Base-by-base conservation (phyloP, 2,113 vertebrate species). In the Etheostoma cragini region DNA sequence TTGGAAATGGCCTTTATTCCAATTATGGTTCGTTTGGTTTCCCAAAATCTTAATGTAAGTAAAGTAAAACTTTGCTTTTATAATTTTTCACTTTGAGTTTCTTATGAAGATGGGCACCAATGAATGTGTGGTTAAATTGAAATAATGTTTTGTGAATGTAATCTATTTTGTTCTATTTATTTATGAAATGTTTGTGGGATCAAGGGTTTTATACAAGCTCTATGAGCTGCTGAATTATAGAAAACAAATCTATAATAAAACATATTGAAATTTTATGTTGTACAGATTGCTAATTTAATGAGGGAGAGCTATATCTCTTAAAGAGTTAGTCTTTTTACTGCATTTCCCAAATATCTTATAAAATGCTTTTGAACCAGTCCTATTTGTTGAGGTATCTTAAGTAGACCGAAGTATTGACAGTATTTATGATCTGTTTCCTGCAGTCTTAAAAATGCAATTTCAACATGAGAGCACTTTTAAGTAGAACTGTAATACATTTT, bases 131-230 rank as follows among this genome's bases (percentile, higher is more conserved):
- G 70, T 67, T 67, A 63, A 64, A 42, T 49, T 62, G 66, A 17
- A 67, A 74, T 45, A 49, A 38, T 38, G 53, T 80, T 15, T 56
- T 66, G 46, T 83, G 38, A 78, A 79, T 77, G 38, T 83, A 21
- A 45, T 90, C 47, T 74, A 65, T 76, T 71, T 75, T 33, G 84
- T 87, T 77, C 7, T 91, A 83, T 93, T 93, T 92, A 92, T 92
- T 83, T 67, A 63, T 85, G 13, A 77, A 47, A 72, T 79, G 61
- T 86, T 42, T 79, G 50, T 82, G 63, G 65, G 66, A 71, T 74
- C 46, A 57, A 85, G 33, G 78, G 63, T 87, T 92, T 93, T 91
- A 66, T 91, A 92, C 63, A 54, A 74, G 80, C 83, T 81, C 84
- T 61, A 60, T 81, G 73, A 83, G 76, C 53, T 50, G 64, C 42